Percentiles rank a stretch among this genome's conserved stretches.
phyloP scores from a whole-genome alignment of 2,888 invertebrate species.

The Apodemia duryi region DNA sequence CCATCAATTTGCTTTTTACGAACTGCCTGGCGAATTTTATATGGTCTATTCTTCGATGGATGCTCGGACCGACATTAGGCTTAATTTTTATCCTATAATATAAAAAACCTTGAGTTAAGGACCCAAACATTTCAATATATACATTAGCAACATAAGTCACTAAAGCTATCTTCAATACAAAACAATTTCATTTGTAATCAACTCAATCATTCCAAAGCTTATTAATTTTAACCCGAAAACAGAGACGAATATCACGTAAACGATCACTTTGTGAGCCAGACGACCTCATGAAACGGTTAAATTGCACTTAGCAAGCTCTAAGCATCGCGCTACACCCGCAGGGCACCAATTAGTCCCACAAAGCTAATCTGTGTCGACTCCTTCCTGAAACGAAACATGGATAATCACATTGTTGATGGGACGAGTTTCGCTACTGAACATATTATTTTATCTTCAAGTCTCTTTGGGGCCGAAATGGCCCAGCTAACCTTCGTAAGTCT shows the following conservation, averaged over 20 bases:
- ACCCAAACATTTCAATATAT: too few relatives aligned
- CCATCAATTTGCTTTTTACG: too few relatives aligned
- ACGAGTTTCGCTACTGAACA: background rate
- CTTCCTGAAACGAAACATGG: constrained; percentile 39
- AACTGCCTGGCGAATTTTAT: too few relatives aligned
- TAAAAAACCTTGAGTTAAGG: background rate
- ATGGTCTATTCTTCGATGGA: too few relatives aligned
- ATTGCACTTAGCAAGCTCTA: constrained; percentile 27
- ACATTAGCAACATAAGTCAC: background rate
- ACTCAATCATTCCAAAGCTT: constrained; percentile 26
- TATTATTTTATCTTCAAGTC: background rate
- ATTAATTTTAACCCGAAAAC: constrained; percentile 35
- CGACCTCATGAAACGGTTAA: constrained; percentile 30
- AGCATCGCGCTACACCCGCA: constrained; percentile 17
- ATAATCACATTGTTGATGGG: constrained; percentile 34
- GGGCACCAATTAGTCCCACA: constrained; percentile 35
- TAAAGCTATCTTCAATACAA: constrained; percentile 7
- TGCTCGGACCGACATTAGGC: too few relatives aligned
- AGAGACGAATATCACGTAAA: constrained; percentile 38
- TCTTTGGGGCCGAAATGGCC: too few relatives aligned
- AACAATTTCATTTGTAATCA: background rate
- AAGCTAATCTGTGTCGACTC: constrained; percentile 40
- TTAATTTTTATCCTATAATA: too few relatives aligned
- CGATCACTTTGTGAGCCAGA: constrained; percentile 33
- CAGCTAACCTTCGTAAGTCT: too few relatives aligned